These are phyloP conservation scores for Drosophila conformis DNA, from an alignment of 2,888 invertebrate genomes.

Conservation along the genomic window DNA sequence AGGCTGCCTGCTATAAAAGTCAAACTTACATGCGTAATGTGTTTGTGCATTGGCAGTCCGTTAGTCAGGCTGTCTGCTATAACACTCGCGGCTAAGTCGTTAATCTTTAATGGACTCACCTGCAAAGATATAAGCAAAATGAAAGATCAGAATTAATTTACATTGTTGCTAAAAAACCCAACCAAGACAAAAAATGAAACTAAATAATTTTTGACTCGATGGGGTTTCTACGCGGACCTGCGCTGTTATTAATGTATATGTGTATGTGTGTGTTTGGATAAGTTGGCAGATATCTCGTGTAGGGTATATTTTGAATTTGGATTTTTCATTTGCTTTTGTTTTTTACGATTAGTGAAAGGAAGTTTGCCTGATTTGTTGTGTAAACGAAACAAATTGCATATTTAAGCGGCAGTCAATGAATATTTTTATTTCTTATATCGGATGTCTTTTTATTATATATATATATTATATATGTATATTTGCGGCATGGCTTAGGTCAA, in stretches of 20 bases:
- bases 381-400: conserved; percentile 29
- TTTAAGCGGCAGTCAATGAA: conserved; percentile 17
- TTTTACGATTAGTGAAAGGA: conserved; percentile 40
- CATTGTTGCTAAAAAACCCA: conserved; percentile 26
- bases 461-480: too few species aligned
- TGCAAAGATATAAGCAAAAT: conserved; percentile 59
- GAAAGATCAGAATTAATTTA: conserved; percentile 23
- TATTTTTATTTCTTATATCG: too few species aligned
- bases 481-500: neutral
- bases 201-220: conserved; percentile 4
- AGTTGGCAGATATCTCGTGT: conserved; percentile 33
- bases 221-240: conserved; percentile 33
- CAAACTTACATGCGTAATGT: neutral
- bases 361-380: conserved; percentile 36
- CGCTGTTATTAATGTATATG: neutral
- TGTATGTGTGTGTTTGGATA: conserved; percentile 5
- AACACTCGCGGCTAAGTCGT: conserved; percentile 41
- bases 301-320: conserved; percentile 10
- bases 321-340: neutral
- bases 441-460: too few species aligned
- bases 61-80: conserved; percentile 7
- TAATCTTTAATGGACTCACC: conserved; percentile 58
- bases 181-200: neutral
- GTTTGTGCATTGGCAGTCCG: neutral
- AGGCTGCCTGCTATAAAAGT: neutral